Conservation (phyloP, 2,797 vertebrate species). For the Gallinago solitaria region DNA sequence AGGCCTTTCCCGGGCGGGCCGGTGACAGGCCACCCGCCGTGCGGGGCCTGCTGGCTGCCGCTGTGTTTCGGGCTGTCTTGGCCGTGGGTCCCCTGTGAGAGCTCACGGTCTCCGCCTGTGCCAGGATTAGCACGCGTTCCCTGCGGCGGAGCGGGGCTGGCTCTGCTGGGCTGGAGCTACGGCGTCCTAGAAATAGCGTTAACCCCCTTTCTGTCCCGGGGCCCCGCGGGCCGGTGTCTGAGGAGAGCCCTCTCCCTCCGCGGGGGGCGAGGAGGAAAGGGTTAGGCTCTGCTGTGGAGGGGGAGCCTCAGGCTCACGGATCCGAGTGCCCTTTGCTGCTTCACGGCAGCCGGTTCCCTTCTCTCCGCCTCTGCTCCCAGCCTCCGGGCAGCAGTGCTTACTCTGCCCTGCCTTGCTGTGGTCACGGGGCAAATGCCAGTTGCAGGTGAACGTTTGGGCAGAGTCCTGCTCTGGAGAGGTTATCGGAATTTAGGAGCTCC, state of each 20-base stretch:
- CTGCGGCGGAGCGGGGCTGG: background rate
- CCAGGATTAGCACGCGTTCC: fast-evolving
- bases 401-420: background rate
- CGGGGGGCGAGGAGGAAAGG: background rate
- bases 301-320: fast-evolving
- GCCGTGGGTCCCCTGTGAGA: fast-evolving
- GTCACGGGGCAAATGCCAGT: fast-evolving
- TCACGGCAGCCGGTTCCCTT: fast-evolving
- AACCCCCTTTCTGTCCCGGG: background rate
- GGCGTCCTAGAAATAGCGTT: background rate
- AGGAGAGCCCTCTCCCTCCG: fast-evolving
- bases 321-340: background rate
- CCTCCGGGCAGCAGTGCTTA: fast-evolving
- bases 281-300: background rate
- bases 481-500: fast-evolving
- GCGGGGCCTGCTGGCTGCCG: background rate
- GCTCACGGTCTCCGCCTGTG: background rate
- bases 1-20: background rate
- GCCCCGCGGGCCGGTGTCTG: fast-evolving
- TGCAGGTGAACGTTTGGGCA: background rate
- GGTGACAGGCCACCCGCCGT: fast-evolving
- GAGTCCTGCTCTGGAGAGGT: background rate
- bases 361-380: fast-evolving
- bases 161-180: fast-evolving
- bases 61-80: background rate